Evolutionary conservation across 2,113 vertebrate genomes (phyloP), one percentile per base, ranked within the genome.

Genomic region (Zootoca vivipara): DNA sequence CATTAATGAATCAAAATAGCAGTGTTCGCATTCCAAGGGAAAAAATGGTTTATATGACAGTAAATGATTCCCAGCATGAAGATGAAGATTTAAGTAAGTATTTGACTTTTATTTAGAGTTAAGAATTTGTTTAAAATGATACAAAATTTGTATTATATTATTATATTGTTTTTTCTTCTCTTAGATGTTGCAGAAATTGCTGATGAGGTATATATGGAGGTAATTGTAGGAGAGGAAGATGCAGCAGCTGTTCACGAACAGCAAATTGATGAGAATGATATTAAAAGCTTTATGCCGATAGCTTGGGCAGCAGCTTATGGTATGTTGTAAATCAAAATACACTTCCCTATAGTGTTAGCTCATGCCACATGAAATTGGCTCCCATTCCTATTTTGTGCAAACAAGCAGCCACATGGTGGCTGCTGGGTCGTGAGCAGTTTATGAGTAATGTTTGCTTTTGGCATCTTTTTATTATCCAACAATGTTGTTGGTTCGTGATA

Each of bases 1-100:
- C 97, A 87, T 92, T 99, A 88, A 97, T 98, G 1, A 98, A 98
- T 91, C 97, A 98, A 79, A 97, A 97, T 9, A 98, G 96, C 93
- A 96, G 96, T 95, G 96, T 97, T 90, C 98, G 98, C 83, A 96
- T 98, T 78, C 97, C 98, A 88, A 95, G 98, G 94, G 99, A 99
- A 96, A 99, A 99, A 95, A 99, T 99, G 98, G 98, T 99, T 92
- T 99, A 99, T 96, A 99, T 99, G 98, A 98, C 98, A 89, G 98
- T 99, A 35, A 98, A 98, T 83, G 98, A 99, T 93, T 97, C 98
- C 92, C 98, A 98, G 91, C 98, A 98, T 88, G 98, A 98, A 96
- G 98, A 99, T 86, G 98, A 98, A 95, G 98, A 98, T 93, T 96
- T 99, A 88, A 98, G 98, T 99, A 96, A 98, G 98, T 96, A 91